phyloP scores from a whole-genome alignment of 2,888 invertebrate genomes.

The Calliopum simillimum region DNA sequence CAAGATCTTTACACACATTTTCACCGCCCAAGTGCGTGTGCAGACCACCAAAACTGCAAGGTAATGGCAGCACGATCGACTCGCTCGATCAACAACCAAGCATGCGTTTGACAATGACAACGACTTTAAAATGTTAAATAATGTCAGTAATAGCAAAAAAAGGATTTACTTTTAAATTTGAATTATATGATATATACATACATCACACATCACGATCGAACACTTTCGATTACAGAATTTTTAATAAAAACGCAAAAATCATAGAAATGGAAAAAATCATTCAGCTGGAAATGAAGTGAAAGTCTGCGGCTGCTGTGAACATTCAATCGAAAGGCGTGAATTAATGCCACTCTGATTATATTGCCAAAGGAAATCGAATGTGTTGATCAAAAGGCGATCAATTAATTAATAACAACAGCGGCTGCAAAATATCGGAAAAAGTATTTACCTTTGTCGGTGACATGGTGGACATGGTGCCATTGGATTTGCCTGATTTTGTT shows the following conservation, averaged over 20 bases:
- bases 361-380: conserved; percentile 5
- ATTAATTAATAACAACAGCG: not conserved
- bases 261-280: not conserved
- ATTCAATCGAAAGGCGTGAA: not conserved
- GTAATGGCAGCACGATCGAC: not conserved
- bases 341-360: not conserved
- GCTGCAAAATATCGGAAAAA: conserved; percentile 4
- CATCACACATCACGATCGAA: too few species aligned
- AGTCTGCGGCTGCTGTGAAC: not conserved
- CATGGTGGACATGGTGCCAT: conserved; percentile 56
- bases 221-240: not conserved
- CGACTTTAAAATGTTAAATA: too few species aligned
- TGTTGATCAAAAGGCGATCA: not conserved
- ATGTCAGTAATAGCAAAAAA: too few species aligned
- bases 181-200: too few species aligned
- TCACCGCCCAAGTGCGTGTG: not conserved
- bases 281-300: not conserved
- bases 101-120: not conserved
- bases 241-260: not conserved
- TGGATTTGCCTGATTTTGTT: conserved; percentile 53
- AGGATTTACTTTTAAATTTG: too few species aligned
- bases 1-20: not conserved
- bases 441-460: conserved; percentile 54
- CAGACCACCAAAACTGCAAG: not conserved
- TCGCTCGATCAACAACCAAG: not conserved